A percentile compares a stretch with the other conserved stretches of the same genome.
Conservation (phyloP, 2,797 vertebrate species). For the Tenualosa ilisha region DNA sequence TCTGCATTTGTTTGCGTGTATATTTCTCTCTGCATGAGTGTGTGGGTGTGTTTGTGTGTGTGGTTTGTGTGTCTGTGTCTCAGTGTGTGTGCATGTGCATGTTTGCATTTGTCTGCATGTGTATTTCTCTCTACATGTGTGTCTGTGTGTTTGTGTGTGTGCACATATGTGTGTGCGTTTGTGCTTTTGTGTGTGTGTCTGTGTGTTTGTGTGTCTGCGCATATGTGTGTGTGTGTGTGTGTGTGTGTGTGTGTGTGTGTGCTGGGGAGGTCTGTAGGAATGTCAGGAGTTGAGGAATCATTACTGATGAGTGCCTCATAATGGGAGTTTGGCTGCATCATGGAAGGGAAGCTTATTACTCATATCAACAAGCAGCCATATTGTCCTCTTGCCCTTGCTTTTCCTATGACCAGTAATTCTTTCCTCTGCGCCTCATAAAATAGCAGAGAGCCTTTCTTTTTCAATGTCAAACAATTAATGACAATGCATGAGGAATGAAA, state of each 20-base stretch:
- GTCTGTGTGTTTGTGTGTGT: neutral
- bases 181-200: neutral
- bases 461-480: slow-evolving; percentile 16
- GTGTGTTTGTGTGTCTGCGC: neutral
- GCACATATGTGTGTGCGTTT: neutral
- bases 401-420: neutral
- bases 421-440: neutral
- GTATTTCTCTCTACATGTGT: neutral
- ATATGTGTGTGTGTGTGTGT: neutral
- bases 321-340: slow-evolving; percentile 13
- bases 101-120: neutral
- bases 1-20: neutral
- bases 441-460: neutral
- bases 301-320: neutral
- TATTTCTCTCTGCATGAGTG: neutral
- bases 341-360: slow-evolving; percentile 35
- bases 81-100: neutral
- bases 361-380: slow-evolving; percentile 52
- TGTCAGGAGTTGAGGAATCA: slow-evolving; percentile 34
- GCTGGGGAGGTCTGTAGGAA: neutral
- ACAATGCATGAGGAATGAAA: slow-evolving; percentile 1
- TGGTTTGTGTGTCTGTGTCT: neutral
- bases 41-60: neutral
- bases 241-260: neutral
- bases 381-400: slow-evolving; percentile 53